These are phyloP conservation scores for Lethenteron reissneri DNA, from an alignment of 2,113 vertebrate species.

Conservation along the genomic window DNA sequence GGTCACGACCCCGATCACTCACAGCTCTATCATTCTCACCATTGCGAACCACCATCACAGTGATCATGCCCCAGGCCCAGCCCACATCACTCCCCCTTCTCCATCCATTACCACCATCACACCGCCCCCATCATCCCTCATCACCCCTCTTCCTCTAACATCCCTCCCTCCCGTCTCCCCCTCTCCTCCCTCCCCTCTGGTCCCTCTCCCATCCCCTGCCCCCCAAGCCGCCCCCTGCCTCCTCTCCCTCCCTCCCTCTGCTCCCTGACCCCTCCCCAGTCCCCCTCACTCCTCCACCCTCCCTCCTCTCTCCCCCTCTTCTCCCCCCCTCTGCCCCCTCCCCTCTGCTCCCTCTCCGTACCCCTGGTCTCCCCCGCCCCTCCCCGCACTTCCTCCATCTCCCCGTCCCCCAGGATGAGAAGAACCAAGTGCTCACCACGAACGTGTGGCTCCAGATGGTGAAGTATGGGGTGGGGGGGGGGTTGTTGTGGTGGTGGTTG, in stretches of 20 bases:
- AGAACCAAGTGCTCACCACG: slow-evolving; percentile 38
- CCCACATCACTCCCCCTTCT: background rate
- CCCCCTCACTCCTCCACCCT: too few relatives aligned
- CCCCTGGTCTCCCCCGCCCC: background rate
- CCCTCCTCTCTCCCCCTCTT: too few relatives aligned
- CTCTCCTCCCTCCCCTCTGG: background rate
- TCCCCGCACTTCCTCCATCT: background rate
- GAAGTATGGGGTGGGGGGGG: slow-evolving; percentile 12
- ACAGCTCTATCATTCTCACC: too few relatives aligned
- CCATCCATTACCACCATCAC: background rate
- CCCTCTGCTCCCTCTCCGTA: background rate
- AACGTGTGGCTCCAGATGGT: slow-evolving; percentile 47
- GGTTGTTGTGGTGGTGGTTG: too few relatives aligned
- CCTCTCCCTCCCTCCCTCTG: too few relatives aligned
- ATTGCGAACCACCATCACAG: too few relatives aligned
- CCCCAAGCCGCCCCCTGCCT: too few relatives aligned
- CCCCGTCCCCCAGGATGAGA: slow-evolving; percentile 26
- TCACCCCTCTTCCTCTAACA: background rate
- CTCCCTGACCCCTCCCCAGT: too few relatives aligned
- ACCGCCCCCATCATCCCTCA: background rate
- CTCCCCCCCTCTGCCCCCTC: too few relatives aligned
- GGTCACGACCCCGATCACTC: too few relatives aligned
- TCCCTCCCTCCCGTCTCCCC: background rate
- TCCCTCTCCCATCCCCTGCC: too few relatives aligned
- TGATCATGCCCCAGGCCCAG: too few relatives aligned